Percentiles rank a stretch among this genome's conserved stretches.
phyloP scores from a whole-genome alignment of 2,797 vertebrate species.

The Erethizon dorsatum region DNA sequence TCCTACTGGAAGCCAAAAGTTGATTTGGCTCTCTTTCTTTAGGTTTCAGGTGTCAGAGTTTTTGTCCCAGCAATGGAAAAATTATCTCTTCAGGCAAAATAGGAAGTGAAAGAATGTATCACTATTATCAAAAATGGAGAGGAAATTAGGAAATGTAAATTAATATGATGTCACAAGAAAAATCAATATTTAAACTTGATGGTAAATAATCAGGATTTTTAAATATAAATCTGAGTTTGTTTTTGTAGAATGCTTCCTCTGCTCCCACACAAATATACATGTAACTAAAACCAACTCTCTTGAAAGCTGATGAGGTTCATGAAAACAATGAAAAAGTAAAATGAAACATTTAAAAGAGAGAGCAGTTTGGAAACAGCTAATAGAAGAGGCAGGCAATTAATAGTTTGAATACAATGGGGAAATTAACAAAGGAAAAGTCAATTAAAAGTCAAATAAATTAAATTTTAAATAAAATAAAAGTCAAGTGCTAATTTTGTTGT shows the following conservation, averaged over 20 bases:
- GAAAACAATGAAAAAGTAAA: slow-evolving; percentile 47
- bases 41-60: not conserved
- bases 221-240: not conserved
- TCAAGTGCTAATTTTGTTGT: slow-evolving; percentile 6
- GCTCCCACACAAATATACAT: not conserved
- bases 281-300: not conserved
- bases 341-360: slow-evolving; percentile 32
- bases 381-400: not conserved
- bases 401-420: slow-evolving; percentile 16
- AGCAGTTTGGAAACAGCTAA: not conserved
- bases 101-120: not conserved
- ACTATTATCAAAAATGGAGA: not conserved
- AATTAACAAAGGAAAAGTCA: slow-evolving; percentile 29
- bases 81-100: not conserved
- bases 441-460: slow-evolving; percentile 70
- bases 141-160: not conserved
- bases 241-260: not conserved
- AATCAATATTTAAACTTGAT: not conserved
- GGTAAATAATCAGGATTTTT: not conserved
- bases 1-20: no score
- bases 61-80: not conserved
- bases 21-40: not conserved
- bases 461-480: slow-evolving; percentile 63
- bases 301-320: not conserved
- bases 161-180: not conserved